Evolutionary conservation across 2,113 vertebrate genomes (phyloP).

Genomic region (Lophura nycthemera): DNA sequence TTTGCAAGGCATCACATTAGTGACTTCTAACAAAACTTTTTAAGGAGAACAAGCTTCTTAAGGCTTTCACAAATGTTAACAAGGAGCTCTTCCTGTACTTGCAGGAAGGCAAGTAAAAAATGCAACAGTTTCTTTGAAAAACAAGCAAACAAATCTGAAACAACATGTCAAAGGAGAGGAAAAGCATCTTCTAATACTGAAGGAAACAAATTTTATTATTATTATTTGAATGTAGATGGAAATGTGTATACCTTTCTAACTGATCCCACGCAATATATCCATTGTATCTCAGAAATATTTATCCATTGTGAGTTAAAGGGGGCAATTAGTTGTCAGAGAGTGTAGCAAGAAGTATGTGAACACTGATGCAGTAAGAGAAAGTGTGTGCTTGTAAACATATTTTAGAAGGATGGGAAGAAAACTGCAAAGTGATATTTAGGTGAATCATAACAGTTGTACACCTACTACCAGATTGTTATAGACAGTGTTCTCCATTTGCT

Average conservation of each 20-base stretch:
- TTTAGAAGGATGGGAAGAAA: not conserved
- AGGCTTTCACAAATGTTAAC: not conserved
- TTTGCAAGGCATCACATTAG: not conserved
- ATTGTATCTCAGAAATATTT: not conserved
- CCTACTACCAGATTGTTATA: not conserved
- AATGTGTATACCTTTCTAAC: not conserved
- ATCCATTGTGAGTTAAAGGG: not conserved
- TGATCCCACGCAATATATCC: not conserved
- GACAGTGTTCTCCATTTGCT: not conserved
- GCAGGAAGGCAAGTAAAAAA: not conserved
- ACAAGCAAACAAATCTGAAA: not conserved
- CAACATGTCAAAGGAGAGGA: not conserved
- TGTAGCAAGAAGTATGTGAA: not conserved
- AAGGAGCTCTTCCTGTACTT: not conserved
- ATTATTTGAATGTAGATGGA: not conserved
- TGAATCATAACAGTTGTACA: not conserved
- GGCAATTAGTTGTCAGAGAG: not conserved
- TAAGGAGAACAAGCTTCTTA: not conserved
- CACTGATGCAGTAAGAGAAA: not conserved
- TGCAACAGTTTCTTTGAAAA: not conserved
- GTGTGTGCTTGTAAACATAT: rapidly evolving
- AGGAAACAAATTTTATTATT: not conserved
- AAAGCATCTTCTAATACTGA: rapidly evolving
- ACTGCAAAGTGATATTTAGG: not conserved
- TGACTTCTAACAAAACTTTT: not conserved